Conservation (phyloP, 2,888 invertebrate genomes). For the Parnassius smintheus region DNA sequence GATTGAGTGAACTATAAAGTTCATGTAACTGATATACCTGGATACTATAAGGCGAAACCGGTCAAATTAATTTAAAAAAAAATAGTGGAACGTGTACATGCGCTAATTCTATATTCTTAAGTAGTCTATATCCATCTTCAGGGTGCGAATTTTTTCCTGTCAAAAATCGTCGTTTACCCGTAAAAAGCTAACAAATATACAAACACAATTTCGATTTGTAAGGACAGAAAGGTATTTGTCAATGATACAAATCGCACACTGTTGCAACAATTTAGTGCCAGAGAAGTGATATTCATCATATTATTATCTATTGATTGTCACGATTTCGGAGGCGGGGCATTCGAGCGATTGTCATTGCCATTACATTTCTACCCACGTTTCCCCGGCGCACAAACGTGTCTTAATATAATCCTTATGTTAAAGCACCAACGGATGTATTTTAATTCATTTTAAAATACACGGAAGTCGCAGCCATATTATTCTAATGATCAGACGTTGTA, state of each 20-base stretch:
- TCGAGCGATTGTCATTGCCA: conserved; percentile 32
- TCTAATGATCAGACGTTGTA: conserved; percentile 39
- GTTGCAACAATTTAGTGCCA: conserved; percentile 3
- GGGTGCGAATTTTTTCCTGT: too few relatives aligned
- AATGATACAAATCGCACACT: conserved; percentile 3
- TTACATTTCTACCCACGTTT: conserved; percentile 31
- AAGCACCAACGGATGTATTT: conserved; percentile 22
- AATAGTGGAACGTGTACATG: too few relatives aligned
- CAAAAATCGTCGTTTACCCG: too few relatives aligned
- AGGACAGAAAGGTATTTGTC: background rate
- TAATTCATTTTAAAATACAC: conserved; percentile 27
- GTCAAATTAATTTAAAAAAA: too few relatives aligned
- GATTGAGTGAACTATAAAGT: too few relatives aligned
- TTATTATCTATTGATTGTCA: conserved; percentile 33
- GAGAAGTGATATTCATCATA: conserved; percentile 28
- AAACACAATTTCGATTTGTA: too few relatives aligned
- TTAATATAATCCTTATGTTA: conserved; percentile 22
- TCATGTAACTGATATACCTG: too few relatives aligned
- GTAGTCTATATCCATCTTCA: too few relatives aligned
- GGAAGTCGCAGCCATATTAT: conserved; percentile 52
- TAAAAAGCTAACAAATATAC: too few relatives aligned
- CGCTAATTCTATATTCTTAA: too few relatives aligned
- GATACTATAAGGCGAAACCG: too few relatives aligned
- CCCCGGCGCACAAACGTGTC: conserved; percentile 10
- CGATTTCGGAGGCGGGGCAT: conserved; percentile 32